Evolutionary conservation across 1,140 invertebrate genomes (phyloP), one percentile per base, ranked within the genome.

Genomic region (Alviniconcha marisindica): DNA sequence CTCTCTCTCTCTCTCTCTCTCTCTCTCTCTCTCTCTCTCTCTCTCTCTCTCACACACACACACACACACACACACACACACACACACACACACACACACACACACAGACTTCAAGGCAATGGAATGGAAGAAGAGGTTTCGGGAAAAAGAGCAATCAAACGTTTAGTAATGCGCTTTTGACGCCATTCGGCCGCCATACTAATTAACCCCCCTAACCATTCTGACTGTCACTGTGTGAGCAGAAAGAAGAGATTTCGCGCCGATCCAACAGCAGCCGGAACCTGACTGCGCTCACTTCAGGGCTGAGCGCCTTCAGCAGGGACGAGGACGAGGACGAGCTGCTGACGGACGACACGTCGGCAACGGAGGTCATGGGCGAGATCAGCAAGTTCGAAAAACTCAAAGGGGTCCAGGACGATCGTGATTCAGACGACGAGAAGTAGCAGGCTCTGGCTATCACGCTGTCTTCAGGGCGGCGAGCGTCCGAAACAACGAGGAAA

Each of bases 321-420:
- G 73, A 51, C 14, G 21, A 48, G 38, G 44, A 78, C 24, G 2
- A 80, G 12, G 78, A 80, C 78, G 56, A 80, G 33, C 28, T 31
- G 12, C 7, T 80, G n/a, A 10, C 69, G 78, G 78, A 66, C n/a
- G 78, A 63, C 4, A 48, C 18, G 7, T 76, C 42, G 73, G 24
- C 40, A 1, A 4, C n/a, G 7, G 73, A 76, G 1, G 73, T 76
- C 73, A 48, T 10, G n/a, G 78, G 69, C 0, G 78, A 80, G 38
- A 80, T 80, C 40, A 63, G 36, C 24, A 69, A 66, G 38, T 80
- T 80, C 36, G 78, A 80, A 40, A 80, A 80, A 69, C 15, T 63
- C 15, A 80, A 80, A 69, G 60, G 60, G 14, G 28, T 5, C 7
- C 31, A 63, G 33, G 78, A 80, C 40, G 40, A 42, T 18, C 44